Base-by-base conservation (phyloP, 1,140 invertebrate genomes). In the Lepidotrigona ventralis region DNA sequence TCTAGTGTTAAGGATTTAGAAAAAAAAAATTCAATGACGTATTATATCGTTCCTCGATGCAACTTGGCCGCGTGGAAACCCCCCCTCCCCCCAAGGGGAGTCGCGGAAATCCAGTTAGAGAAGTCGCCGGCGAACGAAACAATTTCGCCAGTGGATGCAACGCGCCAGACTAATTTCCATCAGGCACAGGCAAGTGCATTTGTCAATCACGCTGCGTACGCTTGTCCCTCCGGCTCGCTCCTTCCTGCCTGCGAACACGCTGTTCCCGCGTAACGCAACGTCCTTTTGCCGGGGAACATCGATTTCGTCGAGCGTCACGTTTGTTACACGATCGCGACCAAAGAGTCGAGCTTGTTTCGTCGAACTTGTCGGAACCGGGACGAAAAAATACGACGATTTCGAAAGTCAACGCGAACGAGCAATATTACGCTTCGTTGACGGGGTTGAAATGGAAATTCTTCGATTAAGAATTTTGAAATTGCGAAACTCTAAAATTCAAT, bases 31-130 rank as follows among this genome's bases (percentile, higher is more conserved):
- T 46, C 39, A 46, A 51, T 64, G 58, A 84, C 46, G 81, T 73
- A 81, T 81, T 69, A 81, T 87, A 46, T 46, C 39, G 84, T 87
- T 80, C 73, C 53, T 63, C 64, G 17, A 19, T 71, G 60, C 51
- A 81, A 87, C 81, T 88, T 83, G 33, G 21, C 58, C 56, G 72
- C 60, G 58, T 56, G 75, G 75, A 79, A 83, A 79, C 76, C 60
- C n/a, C 51, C n/a, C n/a, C n/a, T n/a, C n/a, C n/a, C 75, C 83
- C 75, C 17, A 0, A 17, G 71, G 75, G 79, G 85, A 9, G 39
- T 87, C 69, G 83, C 66, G 83, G 68, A 85, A 88, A 88, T 85
- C 87, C 86, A 85, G 75, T 88, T 85, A 82, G 72, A 54, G 72
- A 85, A 88, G 66, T 83, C 73, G 79, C 33, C 74, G 29, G 54